A percentile compares a stretch with the other conserved stretches of the same genome.
Conservation (phyloP, 2,797 vertebrate genomes). For the Margarornis squamiger region DNA sequence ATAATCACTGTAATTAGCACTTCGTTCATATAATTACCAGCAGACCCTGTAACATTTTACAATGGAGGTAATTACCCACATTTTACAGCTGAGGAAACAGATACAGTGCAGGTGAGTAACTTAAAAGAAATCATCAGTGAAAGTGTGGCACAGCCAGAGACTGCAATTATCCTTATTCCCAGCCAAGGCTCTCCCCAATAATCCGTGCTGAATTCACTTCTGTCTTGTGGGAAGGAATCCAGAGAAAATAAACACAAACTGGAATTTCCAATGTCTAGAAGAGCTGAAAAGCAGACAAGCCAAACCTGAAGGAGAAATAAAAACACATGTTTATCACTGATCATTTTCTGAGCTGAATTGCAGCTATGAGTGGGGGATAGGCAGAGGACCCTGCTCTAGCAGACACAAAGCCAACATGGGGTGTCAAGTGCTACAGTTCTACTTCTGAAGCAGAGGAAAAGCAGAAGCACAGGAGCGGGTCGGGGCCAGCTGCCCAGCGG, state of each 20-base stretch:
- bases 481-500: not conserved
- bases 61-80: constrained; percentile 63
- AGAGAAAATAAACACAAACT: constrained; percentile 51
- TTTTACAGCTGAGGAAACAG: constrained; percentile 67
- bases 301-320: constrained; percentile 63
- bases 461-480: not conserved
- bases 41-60: constrained; percentile 66
- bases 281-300: constrained; percentile 60
- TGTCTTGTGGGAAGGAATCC: constrained; percentile 55
- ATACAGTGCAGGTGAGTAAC: constrained; percentile 61
- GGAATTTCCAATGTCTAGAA: constrained; percentile 51
- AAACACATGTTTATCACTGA: constrained; percentile 39
- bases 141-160: constrained; percentile 43
- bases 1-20: constrained; percentile 65
- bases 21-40: constrained; percentile 61
- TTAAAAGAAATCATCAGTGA: constrained; percentile 56
- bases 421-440: not conserved
- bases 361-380: not conserved
- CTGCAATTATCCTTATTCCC: constrained; percentile 58
- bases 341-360: not conserved
- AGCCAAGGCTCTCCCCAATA: constrained; percentile 53
- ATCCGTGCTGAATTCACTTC: constrained; percentile 56
- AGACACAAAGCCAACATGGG: not conserved
- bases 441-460: not conserved
- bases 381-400: not conserved